These are phyloP conservation scores for Herpetotheres cachinnans DNA, from an alignment of 2,113 vertebrate genomes.

Conservation along the genomic window DNA sequence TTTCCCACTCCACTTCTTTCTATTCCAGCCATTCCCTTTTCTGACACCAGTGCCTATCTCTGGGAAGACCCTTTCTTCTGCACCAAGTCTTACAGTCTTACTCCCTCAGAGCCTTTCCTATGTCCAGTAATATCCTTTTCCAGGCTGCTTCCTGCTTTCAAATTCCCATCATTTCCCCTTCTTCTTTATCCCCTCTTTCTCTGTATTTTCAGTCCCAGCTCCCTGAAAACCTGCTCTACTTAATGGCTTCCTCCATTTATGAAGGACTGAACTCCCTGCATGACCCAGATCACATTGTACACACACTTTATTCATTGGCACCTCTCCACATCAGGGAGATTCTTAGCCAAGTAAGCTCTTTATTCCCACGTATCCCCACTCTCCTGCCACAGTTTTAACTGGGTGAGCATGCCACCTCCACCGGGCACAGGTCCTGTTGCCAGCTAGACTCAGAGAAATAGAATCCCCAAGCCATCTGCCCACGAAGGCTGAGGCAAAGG, in stretches of 20 bases:
- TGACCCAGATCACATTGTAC: background rate
- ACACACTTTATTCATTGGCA: background rate
- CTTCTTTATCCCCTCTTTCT: background rate
- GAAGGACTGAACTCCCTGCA: background rate
- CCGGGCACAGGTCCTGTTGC: constrained; percentile 27
- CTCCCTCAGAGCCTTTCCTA: background rate
- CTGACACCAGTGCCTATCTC: background rate
- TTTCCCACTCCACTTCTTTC: background rate
- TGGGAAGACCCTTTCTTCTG: background rate
- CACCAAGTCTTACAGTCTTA: background rate
- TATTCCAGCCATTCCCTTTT: background rate
- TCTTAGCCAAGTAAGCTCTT: background rate
- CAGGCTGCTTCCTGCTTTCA: background rate
- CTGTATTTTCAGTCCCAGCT: background rate
- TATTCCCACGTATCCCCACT: background rate
- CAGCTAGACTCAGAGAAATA: constrained; percentile 27
- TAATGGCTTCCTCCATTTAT: background rate
- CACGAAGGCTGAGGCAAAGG: background rate
- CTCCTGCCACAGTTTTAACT: background rate
- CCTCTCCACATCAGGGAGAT: background rate
- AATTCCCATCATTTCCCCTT: background rate
- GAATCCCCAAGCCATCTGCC: background rate
- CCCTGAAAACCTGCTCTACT: background rate
- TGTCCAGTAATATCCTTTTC: background rate
- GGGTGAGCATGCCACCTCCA: background rate